Evolutionary conservation across 2,797 vertebrate species (phyloP).

Genomic region (Bothrops alternatus): DNA sequence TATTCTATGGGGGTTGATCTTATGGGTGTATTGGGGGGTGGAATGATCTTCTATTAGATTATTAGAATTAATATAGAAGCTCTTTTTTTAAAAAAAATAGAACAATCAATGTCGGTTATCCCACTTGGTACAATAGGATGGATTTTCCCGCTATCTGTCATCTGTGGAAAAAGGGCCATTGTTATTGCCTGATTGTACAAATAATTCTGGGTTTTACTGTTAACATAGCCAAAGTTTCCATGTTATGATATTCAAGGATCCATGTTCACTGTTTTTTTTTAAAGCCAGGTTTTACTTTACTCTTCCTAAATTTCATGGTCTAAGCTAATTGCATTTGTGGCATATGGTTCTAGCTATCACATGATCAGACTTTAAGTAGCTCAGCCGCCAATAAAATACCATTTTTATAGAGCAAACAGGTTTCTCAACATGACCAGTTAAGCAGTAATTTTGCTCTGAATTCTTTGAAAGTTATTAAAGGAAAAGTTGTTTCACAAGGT

Average conservation of each 20-base stretch:
- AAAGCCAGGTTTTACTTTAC: accelerated
- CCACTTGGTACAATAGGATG: background rate
- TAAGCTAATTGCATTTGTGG: background rate
- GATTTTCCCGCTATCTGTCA: background rate
- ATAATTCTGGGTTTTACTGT: background rate
- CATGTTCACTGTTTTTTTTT: background rate
- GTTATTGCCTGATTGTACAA: background rate
- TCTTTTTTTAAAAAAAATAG: background rate
- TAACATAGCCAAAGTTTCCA: background rate
- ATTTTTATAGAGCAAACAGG: background rate
- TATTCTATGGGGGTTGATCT: background rate
- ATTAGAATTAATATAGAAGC: background rate
- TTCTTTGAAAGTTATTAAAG: constrained; percentile 12
- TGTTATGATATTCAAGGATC: background rate
- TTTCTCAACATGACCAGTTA: constrained; percentile 9
- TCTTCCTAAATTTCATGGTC: background rate
- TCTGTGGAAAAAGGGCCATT: background rate
- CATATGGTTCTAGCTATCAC: background rate
- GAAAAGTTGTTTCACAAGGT: background rate
- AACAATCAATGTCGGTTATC: background rate
- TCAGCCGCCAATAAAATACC: background rate
- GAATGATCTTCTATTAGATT: background rate
- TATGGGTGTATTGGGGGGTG: too few relatives aligned
- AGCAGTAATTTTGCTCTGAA: constrained; percentile 27
- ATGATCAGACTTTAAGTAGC: background rate